These are phyloP conservation scores for Polymixis flavicincta DNA, from an alignment of 2,888 invertebrate genomes.

Conservation along the genomic window DNA sequence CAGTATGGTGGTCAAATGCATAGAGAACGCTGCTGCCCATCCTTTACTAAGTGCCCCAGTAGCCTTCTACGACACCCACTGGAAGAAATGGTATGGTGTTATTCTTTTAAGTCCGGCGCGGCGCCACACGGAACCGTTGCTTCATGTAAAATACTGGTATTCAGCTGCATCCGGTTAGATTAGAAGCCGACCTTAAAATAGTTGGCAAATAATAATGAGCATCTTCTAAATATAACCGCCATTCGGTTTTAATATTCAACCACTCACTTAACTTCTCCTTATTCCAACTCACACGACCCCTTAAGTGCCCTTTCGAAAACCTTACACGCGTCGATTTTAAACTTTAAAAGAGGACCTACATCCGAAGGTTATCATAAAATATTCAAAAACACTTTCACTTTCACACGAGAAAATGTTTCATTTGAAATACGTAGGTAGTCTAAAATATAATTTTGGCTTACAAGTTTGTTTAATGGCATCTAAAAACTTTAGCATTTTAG, in stretches of 20 bases:
- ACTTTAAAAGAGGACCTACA: slow-evolving; percentile 23
- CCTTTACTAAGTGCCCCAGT: too few species aligned
- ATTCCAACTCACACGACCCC: not conserved
- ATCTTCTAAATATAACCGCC: not conserved
- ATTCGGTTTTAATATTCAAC: not conserved
- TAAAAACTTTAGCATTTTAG: not conserved
- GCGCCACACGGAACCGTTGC: too few species aligned
- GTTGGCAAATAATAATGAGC: too few species aligned
- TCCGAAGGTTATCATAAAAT: slow-evolving; percentile 40
- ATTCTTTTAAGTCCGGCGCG: too few species aligned
- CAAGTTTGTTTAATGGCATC: not conserved
- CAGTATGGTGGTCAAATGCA: too few species aligned
- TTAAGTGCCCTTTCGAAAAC: slow-evolving; percentile 35
- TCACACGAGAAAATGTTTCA: slow-evolving; percentile 16
- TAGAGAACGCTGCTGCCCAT: too few species aligned
- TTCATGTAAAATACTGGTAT: too few species aligned
- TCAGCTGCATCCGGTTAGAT: too few species aligned
- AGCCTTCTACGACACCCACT: too few species aligned
- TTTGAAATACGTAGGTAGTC: not conserved
- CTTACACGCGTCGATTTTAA: slow-evolving; percentile 30
- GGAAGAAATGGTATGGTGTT: too few species aligned
- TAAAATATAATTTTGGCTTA: not conserved
- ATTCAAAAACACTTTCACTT: slow-evolving; percentile 46
- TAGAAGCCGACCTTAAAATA: too few species aligned
- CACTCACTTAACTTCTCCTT: not conserved